phyloP scores from a whole-genome alignment of 2,888 invertebrate genomes.

The Ypsolopha scabrella region DNA sequence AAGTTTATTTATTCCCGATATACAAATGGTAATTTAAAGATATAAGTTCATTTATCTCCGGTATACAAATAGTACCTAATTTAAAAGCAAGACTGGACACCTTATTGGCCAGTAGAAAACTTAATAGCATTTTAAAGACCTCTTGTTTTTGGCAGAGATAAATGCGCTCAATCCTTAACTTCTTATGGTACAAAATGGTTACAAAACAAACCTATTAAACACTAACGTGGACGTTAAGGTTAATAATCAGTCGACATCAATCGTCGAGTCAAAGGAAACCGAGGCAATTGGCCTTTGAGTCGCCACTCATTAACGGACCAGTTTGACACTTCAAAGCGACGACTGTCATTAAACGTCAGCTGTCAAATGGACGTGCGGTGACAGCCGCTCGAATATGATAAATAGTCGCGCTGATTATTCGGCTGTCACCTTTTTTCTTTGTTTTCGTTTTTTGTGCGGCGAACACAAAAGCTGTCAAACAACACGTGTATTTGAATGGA shows the following conservation, averaged over 20 bases:
- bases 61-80: too few relatives aligned
- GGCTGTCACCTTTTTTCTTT: conserved; percentile 18
- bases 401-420: conserved; percentile 47
- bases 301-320: conserved; percentile 40
- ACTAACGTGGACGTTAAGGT: conserved; percentile 1
- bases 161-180: neutral
- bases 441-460: conserved; percentile 22
- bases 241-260: conserved; percentile 9
- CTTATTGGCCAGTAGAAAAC: neutral
- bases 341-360: conserved; percentile 34
- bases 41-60: too few relatives aligned
- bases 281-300: conserved; percentile 12
- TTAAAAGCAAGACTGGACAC: too few relatives aligned
- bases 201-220: neutral
- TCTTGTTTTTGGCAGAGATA: neutral
- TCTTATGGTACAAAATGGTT: neutral
- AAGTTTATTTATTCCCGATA: too few relatives aligned
- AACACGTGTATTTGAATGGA: conserved; percentile 16
- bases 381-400: conserved; percentile 37
- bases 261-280: conserved; percentile 3
- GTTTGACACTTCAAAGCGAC: conserved; percentile 48
- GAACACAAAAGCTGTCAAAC: conserved; percentile 37
- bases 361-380: conserved; percentile 22
- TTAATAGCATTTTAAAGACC: neutral
- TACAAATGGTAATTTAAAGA: too few relatives aligned